A percentile compares a stretch with the other conserved stretches of the same genome.
phyloP scores from a whole-genome alignment of 2,797 vertebrate genomes.

The Hyperoplus lanceolatus region DNA sequence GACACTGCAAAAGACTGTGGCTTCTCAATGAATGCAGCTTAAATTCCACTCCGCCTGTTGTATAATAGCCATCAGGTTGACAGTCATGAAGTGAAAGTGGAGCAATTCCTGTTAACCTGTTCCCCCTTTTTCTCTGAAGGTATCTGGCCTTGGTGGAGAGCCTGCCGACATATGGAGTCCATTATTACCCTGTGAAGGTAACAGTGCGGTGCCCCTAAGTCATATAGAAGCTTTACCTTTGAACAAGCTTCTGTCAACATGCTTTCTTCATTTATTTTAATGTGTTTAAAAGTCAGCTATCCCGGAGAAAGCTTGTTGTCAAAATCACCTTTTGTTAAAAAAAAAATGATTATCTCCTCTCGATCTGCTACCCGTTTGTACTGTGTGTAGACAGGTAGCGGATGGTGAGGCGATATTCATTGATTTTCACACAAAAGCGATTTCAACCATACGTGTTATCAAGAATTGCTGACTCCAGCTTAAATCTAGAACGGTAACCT shows the following conservation, averaged over 20 bases:
- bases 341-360: no score
- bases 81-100: conserved; percentile 67
- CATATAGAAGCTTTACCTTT: conserved; percentile 51
- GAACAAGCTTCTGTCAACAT: conserved; percentile 36
- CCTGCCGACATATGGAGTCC: conserved; percentile 96
- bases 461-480: no score
- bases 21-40: conserved; percentile 61
- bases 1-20: conserved; percentile 64
- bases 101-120: conserved; percentile 57
- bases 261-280: conserved; percentile 3
- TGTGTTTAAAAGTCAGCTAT: no score
- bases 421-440: no score
- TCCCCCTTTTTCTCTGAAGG: conserved; percentile 80
- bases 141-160: conserved; percentile 96
- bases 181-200: conserved; percentile 99
- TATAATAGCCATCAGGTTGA: conserved; percentile 46
- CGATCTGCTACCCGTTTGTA: no score
- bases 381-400: no score
- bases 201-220: conserved; percentile 54
- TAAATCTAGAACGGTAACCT: not conserved
- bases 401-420: no score
- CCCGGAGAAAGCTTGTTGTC: no score
- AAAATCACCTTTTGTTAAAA: no score
- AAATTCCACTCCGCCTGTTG: conserved; percentile 59
- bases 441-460: no score